Evolutionary conservation across 2,113 vertebrate genomes (phyloP), one percentile per base, ranked within the genome.

Genomic region (Dicaeum eximium): DNA sequence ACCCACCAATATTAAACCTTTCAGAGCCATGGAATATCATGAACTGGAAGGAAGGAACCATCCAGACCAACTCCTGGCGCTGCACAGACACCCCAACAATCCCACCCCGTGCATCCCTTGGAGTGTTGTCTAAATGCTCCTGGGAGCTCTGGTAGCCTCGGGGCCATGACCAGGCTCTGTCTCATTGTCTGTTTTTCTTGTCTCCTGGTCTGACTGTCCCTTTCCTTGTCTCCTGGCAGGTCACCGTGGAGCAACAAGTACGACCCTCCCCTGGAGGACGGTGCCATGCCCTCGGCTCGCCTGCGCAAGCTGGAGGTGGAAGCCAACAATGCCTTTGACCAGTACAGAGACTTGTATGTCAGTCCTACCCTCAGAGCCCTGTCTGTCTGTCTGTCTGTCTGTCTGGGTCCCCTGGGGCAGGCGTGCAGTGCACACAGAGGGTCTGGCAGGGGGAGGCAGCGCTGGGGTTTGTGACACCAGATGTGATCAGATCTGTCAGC

Each of bases 201-300:
- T 53, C 15, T 72, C 70, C 19, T 35, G 8, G 2, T 45, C 47
- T 95, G 13, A 96, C 38, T 11, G 21, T 84, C 53, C 2, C 90
- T 74, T 23, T 44, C n/a, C 44, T 69, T 67, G 13, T 77, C 17
- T 84, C 73, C 53, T 67, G 58, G 47, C 97, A 99, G 99, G 97
- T 99, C 99, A 89, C 99, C 99, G 0, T 99, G 99, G 99, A 99
- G 99, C 97, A 99, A 99, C 98, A 99, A 99, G 91, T 99, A 99
- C 8, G 99, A 99, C 80, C 99, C 99, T 53, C 99, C 99, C 48
- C 98, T 99, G 96, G 99, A 99, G 96, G 99, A 99, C 21, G 99
- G 99, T 75, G 99, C 99, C 88, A 99, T 99, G 99, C 99, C 99
- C 42, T 99, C 99, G 22, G 98, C 98, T 88, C 99, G 99, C 65